Evolutionary conservation across 2,797 vertebrate genomes (phyloP).

Genomic region (Chelidonichthys spinosus): DNA sequence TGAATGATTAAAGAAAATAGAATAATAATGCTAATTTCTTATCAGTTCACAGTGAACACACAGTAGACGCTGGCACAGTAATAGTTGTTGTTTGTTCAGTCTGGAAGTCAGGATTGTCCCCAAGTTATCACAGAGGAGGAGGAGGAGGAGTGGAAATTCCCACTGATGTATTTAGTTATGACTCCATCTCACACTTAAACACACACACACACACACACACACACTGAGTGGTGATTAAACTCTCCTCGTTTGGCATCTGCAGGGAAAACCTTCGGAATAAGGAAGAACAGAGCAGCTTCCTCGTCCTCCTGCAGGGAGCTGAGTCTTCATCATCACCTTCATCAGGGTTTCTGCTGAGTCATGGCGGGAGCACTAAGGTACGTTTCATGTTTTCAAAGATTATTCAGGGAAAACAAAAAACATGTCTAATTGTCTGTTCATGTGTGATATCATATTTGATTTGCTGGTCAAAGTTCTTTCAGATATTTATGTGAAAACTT

Average conservation of each 20-base stretch:
- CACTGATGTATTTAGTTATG: slow-evolving; percentile 28
- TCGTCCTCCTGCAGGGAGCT: slow-evolving; percentile 42
- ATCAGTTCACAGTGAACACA: too few relatives aligned
- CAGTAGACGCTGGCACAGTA: too few relatives aligned
- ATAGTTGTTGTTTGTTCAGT: slow-evolving; percentile 22
- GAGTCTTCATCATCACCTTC: slow-evolving; percentile 11
- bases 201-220: slow-evolving; percentile 23
- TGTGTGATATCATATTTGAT: too few relatives aligned
- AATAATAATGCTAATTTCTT: too few relatives aligned
- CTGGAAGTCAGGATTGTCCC: slow-evolving; percentile 31
- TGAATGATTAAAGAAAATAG: too few relatives aligned
- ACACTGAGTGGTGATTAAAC: slow-evolving; percentile 9
- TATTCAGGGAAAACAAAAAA: too few relatives aligned
- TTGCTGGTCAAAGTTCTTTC: too few relatives aligned
- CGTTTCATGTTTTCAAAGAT: not conserved
- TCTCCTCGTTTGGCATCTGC: slow-evolving; percentile 52
- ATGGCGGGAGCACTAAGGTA: slow-evolving; percentile 84
- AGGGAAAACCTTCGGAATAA: slow-evolving; percentile 47
- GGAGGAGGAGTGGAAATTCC: slow-evolving; percentile 44
- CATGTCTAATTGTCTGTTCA: too few relatives aligned
- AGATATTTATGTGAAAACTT: too few relatives aligned
- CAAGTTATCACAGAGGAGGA: slow-evolving; percentile 17
- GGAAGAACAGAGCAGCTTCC: slow-evolving; percentile 18
- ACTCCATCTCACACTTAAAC: slow-evolving; percentile 17
- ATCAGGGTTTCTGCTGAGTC: slow-evolving; percentile 44